phyloP scores from a whole-genome alignment of 1,140 invertebrate genomes.

The Drosophila ercepeae region DNA sequence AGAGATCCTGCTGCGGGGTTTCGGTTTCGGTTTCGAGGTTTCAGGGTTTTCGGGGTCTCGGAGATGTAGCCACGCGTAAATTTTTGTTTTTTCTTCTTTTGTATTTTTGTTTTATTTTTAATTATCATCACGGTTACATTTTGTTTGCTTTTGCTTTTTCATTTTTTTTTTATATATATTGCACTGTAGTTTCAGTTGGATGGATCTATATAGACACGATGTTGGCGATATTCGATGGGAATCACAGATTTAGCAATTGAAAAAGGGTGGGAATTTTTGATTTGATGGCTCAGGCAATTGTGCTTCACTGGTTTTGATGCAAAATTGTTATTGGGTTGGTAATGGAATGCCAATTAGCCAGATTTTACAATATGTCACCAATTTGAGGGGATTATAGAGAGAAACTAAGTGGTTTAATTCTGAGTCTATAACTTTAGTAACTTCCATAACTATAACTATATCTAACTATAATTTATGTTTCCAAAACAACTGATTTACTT shows the following conservation, averaged over 20 bases:
- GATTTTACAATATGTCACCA: background rate
- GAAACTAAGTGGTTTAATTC: no score
- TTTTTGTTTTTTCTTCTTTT: constrained; percentile 32
- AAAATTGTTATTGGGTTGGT: background rate
- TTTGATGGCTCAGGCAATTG: background rate
- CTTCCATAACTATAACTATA: no score
- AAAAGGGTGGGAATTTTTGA: constrained; percentile 30
- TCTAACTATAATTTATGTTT: no score
- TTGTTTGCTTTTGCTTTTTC: constrained; percentile 53
- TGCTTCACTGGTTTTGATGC: background rate
- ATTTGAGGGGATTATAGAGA: background rate
- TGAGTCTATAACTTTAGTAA: no score
- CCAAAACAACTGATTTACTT: no score
- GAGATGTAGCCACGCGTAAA: constrained; percentile 46
- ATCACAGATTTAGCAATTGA: constrained; percentile 43
- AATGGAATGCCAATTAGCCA: background rate
- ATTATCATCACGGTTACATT: constrained; percentile 73
- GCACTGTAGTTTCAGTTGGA: constrained; percentile 50
- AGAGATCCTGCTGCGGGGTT: constrained; percentile 57
- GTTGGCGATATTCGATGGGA: constrained; percentile 39
- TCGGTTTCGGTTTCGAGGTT: no score
- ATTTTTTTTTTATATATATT: constrained; percentile 39
- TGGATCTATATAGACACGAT: constrained; percentile 16
- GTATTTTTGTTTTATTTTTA: constrained; percentile 49
- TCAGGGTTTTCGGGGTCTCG: constrained; percentile 34